These are phyloP conservation scores for Coleophora flavipennella DNA, from an alignment of 2,888 invertebrate genomes.

Conservation along the genomic window DNA sequence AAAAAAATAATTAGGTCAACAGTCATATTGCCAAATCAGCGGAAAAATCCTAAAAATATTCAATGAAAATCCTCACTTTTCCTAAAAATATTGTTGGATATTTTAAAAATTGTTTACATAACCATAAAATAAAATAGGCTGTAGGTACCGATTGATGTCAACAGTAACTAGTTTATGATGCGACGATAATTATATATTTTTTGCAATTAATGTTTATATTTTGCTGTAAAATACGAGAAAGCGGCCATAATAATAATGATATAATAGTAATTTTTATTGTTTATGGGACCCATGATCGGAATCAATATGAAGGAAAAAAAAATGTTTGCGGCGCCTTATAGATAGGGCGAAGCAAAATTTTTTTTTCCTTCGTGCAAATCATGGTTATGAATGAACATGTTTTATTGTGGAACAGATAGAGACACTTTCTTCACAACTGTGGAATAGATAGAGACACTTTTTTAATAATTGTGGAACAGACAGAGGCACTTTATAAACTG, in stretches of 20 bases:
- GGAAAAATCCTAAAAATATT: constrained; percentile 36
- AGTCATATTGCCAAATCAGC: constrained; percentile 31
- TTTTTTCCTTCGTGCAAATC: too few species aligned
- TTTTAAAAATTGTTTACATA: constrained; percentile 30
- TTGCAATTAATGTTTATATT: constrained; percentile 52
- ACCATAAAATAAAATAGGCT: constrained; percentile 24
- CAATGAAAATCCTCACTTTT: constrained; percentile 40
- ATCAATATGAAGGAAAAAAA: too few species aligned
- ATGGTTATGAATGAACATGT: too few species aligned
- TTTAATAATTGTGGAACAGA: too few species aligned
- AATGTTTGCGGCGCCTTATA: too few species aligned
- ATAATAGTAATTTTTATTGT: constrained; percentile 11
- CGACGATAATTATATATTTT: constrained; percentile 38
- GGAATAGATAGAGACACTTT: too few species aligned
- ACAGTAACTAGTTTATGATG: neutral
- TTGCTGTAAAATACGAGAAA: constrained; percentile 36
- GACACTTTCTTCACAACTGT: too few species aligned
- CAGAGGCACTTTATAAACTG: too few species aligned
- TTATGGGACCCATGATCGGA: too few species aligned
- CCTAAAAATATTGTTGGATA: constrained; percentile 45
- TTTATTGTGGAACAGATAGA: too few species aligned
- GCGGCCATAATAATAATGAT: constrained; percentile 44
- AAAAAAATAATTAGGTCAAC: constrained; percentile 6
- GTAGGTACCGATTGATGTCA: constrained; percentile 8
- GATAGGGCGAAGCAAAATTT: too few species aligned